Evolutionary conservation across 2,888 invertebrate species (phyloP).

Genomic region (Thymelicus lineola): DNA sequence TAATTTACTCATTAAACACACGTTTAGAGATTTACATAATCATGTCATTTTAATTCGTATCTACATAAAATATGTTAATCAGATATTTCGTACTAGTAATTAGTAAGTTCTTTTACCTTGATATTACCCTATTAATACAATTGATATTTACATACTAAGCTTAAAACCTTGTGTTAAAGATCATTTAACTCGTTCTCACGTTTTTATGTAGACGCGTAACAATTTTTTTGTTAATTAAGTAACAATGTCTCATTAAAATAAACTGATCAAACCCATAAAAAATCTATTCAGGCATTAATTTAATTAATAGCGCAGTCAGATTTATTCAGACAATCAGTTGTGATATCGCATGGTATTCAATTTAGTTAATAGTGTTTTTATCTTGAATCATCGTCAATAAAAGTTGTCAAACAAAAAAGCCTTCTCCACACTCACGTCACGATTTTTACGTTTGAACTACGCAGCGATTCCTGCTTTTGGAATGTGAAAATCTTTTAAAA

Average conservation of each 20-base stretch:
- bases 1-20: too few relatives aligned
- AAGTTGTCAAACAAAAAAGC: background rate
- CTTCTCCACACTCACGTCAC: slow-evolving; percentile 27
- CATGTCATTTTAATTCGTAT: background rate
- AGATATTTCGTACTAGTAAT: slow-evolving; percentile 4
- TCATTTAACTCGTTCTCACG: background rate
- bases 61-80: background rate
- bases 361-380: too few relatives aligned
- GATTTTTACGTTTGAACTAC: slow-evolving; percentile 12
- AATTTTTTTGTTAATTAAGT: background rate
- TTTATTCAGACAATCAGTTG: too few relatives aligned
- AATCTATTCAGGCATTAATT: background rate
- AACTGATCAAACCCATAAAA: background rate
- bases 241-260: too few relatives aligned
- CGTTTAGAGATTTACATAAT: too few relatives aligned
- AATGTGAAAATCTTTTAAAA: slow-evolving; percentile 38
- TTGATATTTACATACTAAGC: slow-evolving; percentile 2
- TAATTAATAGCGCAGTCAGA: background rate
- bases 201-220: background rate
- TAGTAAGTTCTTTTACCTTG: slow-evolving; percentile 7
- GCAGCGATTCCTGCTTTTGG: slow-evolving; percentile 38
- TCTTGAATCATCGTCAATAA: too few relatives aligned
- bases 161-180: background rate
- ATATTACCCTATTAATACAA: background rate
- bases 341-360: too few relatives aligned